These are phyloP conservation scores for Sternotherus odoratus DNA, from an alignment of 2,797 vertebrate species.

Conservation along the genomic window DNA sequence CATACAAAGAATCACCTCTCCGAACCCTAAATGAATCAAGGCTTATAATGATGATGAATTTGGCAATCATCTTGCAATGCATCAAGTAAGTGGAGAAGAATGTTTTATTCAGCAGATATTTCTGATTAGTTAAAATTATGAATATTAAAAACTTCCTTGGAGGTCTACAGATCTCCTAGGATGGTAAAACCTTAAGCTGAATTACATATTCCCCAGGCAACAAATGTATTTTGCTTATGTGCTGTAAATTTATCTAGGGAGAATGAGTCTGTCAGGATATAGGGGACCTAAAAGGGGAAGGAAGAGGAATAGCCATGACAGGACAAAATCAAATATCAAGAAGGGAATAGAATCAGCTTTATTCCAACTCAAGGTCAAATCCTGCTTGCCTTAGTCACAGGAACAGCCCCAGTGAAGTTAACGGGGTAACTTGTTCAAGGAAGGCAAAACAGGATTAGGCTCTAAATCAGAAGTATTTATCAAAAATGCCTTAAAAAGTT, in stretches of 20 bases:
- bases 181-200: constrained; percentile 14
- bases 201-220: constrained; percentile 63
- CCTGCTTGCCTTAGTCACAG: neutral
- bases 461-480: constrained; percentile 51
- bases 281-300: constrained; percentile 62
- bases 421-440: neutral
- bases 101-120: constrained; percentile 43
- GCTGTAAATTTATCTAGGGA: constrained; percentile 61
- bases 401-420: neutral
- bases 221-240: constrained; percentile 73
- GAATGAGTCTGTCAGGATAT: constrained; percentile 49
- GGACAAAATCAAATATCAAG: constrained; percentile 36
- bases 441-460: neutral
- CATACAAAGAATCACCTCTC: neutral
- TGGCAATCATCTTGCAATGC: constrained; percentile 6
- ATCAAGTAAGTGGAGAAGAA: constrained; percentile 27
- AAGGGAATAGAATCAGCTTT: neutral
- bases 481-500: constrained; percentile 61
- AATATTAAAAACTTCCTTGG: constrained; percentile 64
- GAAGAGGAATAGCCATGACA: constrained; percentile 45
- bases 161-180: constrained; percentile 68
- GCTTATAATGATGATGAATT: constrained; percentile 1
- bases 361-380: neutral
- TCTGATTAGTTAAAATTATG: constrained; percentile 42
- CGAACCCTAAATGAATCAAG: neutral